phyloP scores from a whole-genome alignment of 2,888 invertebrate genomes.

The Leuctra nigra region DNA sequence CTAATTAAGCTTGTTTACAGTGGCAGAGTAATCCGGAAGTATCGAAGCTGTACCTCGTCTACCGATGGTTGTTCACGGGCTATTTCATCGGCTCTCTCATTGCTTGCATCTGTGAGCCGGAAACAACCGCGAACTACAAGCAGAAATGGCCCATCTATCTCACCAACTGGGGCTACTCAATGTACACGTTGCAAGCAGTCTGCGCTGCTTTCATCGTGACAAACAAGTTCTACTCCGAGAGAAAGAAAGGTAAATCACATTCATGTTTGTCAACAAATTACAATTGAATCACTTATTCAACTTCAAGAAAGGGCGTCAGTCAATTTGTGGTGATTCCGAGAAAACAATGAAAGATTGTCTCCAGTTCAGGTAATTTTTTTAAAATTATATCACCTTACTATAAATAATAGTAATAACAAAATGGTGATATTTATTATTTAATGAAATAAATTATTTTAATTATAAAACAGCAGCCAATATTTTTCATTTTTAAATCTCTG shows the following conservation, averaged over 20 bases:
- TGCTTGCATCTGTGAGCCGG: slow-evolving; percentile 37
- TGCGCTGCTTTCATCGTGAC: slow-evolving; percentile 48
- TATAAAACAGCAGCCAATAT: too few relatives aligned
- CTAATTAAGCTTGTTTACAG: too few relatives aligned
- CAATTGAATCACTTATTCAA: not conserved
- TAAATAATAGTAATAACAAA: too few relatives aligned
- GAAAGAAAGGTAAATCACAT: not conserved
- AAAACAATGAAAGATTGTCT: too few relatives aligned
- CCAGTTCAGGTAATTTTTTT: too few relatives aligned
- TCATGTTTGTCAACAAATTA: not conserved
- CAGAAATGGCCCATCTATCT: slow-evolving; percentile 63
- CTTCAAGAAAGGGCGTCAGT: not conserved
- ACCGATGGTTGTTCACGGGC: slow-evolving; percentile 51
- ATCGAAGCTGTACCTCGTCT: slow-evolving; percentile 43
- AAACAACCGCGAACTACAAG: not conserved
- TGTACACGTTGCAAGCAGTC: slow-evolving; percentile 52
- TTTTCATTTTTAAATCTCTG: too few relatives aligned
- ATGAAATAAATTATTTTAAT: too few relatives aligned
- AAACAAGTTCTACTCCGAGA: slow-evolving; percentile 19
- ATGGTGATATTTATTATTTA: too few relatives aligned
- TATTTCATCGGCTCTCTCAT: slow-evolving; percentile 42
- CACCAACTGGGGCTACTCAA: slow-evolving; percentile 63
- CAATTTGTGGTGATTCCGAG: not conserved
- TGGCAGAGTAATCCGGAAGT: slow-evolving; percentile 51
- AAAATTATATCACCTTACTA: too few relatives aligned